A percentile compares a stretch with the other conserved stretches of the same genome.
These are phyloP conservation scores for Ips typographus DNA, from an alignment of 1,140 invertebrate species.

Conservation along the genomic window DNA sequence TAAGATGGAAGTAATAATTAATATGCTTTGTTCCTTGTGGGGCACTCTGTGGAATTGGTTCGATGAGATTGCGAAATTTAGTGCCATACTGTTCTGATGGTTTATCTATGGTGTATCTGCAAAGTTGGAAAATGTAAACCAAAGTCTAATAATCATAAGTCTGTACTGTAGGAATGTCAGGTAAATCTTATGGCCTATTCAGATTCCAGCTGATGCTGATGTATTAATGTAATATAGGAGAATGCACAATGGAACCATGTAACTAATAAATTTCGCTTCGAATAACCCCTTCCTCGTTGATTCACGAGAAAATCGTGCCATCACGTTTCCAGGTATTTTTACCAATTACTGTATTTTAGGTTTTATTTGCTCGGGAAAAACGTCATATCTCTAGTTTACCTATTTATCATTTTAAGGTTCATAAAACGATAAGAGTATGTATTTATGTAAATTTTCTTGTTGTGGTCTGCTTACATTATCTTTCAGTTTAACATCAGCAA, in stretches of 20 bases:
- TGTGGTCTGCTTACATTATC: too few species aligned
- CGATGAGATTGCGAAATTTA: too few species aligned
- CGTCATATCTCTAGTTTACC: neutral
- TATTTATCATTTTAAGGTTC: neutral
- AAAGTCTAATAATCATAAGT: slow-evolving; percentile 1
- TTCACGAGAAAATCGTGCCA: slow-evolving; percentile 14
- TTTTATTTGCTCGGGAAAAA: slow-evolving; percentile 7
- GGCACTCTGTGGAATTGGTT: neutral
- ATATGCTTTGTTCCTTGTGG: slow-evolving; percentile 11
- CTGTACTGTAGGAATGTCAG: neutral
- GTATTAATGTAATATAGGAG: slow-evolving; percentile 1
- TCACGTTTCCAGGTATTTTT: slow-evolving; percentile 15
- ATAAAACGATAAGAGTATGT: too few species aligned
- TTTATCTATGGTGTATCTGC: too few species aligned
- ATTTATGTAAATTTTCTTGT: too few species aligned
- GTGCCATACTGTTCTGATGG: too few species aligned
- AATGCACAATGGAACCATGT: slow-evolving; percentile 6
- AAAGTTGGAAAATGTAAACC: neutral
- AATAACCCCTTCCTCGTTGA: slow-evolving; percentile 6
- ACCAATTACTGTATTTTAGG: slow-evolving; percentile 14
- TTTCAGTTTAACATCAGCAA: too few species aligned
- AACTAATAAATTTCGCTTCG: slow-evolving; percentile 12
- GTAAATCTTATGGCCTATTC: slow-evolving; percentile 5
- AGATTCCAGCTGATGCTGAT: slow-evolving; percentile 1
- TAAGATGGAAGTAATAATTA: slow-evolving; percentile 19